Conservation (phyloP, 92 coral and sea anemone genomes). For the Actinernus sp. region DNA sequence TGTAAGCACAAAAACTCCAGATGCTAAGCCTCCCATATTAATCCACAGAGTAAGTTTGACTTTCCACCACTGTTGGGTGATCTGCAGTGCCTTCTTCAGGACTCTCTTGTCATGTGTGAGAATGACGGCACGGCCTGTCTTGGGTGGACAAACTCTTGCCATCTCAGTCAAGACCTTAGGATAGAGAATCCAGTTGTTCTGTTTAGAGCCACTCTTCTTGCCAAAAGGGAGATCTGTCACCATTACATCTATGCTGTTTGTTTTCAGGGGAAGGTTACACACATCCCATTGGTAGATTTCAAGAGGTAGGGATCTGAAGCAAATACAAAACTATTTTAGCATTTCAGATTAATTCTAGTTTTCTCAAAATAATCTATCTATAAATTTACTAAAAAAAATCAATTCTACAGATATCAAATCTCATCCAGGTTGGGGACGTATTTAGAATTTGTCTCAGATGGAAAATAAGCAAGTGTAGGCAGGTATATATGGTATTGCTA, state of each 20-base stretch:
- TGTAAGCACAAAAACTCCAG: constrained; percentile 80
- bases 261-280: constrained; percentile 83
- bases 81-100: constrained; percentile 76
- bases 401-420: no score
- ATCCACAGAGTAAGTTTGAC: constrained; percentile 90
- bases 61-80: constrained; percentile 73
- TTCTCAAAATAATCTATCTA: no score
- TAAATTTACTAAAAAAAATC: no score
- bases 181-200: constrained; percentile 89
- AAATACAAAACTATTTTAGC: no score
- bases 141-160: constrained; percentile 86
- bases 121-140: constrained; percentile 91
- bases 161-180: constrained; percentile 86
- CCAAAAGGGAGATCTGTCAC: constrained; percentile 97
- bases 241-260: constrained; percentile 80
- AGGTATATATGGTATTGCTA: no score
- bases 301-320: constrained; percentile 49
- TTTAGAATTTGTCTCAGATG: no score
- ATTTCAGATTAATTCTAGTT: no score
- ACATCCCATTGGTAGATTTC: constrained; percentile 93
- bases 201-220: constrained; percentile 97
- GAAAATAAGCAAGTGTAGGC: no score
- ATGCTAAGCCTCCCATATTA: constrained; percentile 92
- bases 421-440: no score
- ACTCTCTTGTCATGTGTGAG: constrained; percentile 98